Evolutionary conservation across 2,888 invertebrate species (phyloP).

Genomic region (Cynaeus angustus): DNA sequence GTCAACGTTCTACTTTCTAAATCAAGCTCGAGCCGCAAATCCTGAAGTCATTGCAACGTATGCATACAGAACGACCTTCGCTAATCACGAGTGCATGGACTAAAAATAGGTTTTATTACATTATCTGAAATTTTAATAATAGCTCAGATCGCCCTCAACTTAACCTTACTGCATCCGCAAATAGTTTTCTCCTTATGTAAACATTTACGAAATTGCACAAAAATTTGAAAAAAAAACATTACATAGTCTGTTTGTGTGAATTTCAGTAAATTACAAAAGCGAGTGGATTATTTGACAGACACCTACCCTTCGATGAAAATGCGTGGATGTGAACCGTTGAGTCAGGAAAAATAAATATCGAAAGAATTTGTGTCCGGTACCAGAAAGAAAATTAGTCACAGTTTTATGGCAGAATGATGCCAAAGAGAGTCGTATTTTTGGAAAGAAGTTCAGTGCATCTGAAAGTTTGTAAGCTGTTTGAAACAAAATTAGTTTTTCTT

Average conservation of each 20-base stretch:
- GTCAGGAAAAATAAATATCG: constrained; percentile 6
- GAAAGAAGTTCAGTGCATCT: not conserved
- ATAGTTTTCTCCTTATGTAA: constrained; percentile 36
- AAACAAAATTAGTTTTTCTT: too few relatives aligned
- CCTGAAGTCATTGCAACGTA: constrained; percentile 18
- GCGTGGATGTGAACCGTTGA: not conserved
- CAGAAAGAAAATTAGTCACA: constrained; percentile 1
- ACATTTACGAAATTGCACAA: constrained; percentile 42
- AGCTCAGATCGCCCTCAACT: constrained; percentile 39
- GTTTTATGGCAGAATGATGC: not conserved
- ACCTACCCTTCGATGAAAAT: constrained; percentile 1
- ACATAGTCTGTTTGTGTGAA: constrained; percentile 8
- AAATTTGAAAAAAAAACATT: constrained; percentile 28
- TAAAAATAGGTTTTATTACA: constrained; percentile 42
- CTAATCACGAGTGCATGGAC: constrained; percentile 33
- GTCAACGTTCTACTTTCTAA: constrained; percentile 23
- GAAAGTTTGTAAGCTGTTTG: too few relatives aligned
- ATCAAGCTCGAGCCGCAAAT: constrained; percentile 11
- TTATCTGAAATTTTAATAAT: constrained; percentile 36
- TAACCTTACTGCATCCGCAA: constrained; percentile 44
- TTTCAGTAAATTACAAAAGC: constrained; percentile 13
- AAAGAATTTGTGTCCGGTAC: constrained; percentile 5
- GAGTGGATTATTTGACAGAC: constrained; percentile 28
- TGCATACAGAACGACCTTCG: constrained; percentile 33
- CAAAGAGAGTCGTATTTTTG: constrained; percentile 10